A percentile compares a stretch with the other conserved stretches of the same genome.
Evolutionary conservation across 2,113 vertebrate genomes (phyloP).

Genomic region (Sinocyclocheilus rhinocerous): DNA sequence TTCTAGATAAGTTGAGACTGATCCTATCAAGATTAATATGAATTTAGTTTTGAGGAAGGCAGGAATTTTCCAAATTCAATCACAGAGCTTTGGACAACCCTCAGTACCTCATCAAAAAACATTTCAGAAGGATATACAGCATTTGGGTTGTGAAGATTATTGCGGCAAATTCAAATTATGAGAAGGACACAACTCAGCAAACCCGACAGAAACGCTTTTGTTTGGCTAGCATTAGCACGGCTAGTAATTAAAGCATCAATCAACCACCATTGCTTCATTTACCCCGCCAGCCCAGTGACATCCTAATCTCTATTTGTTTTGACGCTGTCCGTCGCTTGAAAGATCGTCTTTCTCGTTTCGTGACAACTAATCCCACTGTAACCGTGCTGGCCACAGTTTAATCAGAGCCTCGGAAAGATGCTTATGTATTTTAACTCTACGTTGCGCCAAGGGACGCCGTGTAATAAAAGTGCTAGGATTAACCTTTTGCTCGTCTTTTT

Average conservation of each 20-base stretch:
- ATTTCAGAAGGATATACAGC: neutral
- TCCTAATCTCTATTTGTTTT: neutral
- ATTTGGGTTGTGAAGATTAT: slow-evolving; percentile 11
- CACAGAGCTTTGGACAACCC: neutral
- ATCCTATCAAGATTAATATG: neutral
- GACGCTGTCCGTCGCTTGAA: neutral
- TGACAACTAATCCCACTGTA: slow-evolving; percentile 37
- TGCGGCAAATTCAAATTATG: slow-evolving; percentile 5
- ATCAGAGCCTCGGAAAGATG: slow-evolving; percentile 42
- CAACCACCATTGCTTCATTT: neutral
- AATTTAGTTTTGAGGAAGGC: neutral
- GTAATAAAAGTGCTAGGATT: slow-evolving; percentile 46
- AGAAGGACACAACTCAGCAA: neutral
- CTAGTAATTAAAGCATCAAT: slow-evolving; percentile 23
- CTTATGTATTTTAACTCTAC: slow-evolving; percentile 45
- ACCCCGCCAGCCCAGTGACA: neutral
- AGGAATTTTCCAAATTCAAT: neutral
- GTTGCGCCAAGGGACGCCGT: neutral
- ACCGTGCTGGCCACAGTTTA: slow-evolving; percentile 36
- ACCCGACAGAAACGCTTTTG: neutral
- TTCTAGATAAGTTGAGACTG: slow-evolving; percentile 1
- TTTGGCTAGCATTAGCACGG: neutral
- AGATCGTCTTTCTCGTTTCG: neutral
- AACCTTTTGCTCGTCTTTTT: slow-evolving; percentile 46
- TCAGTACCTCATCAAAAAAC: neutral